Conservation (phyloP, 2,888 invertebrate species). For the Slavum lentiscoides region DNA sequence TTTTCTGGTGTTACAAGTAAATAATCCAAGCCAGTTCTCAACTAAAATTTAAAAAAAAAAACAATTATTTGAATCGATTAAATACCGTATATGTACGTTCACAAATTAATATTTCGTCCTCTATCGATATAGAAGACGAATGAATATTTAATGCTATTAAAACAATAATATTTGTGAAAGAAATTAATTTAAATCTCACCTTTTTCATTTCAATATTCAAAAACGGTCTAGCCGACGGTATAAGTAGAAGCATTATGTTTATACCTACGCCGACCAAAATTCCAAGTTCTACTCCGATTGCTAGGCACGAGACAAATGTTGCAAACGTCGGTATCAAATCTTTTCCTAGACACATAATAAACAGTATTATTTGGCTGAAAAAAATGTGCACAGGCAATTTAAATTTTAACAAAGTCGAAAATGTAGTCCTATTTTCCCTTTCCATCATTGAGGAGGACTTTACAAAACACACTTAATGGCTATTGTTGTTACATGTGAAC, state of each 20-base stretch:
- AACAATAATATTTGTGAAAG: background rate
- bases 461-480: too few species aligned
- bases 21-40: constrained; percentile 71
- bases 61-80: too few species aligned
- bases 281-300: constrained; percentile 83
- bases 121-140: too few species aligned
- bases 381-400: too few species aligned
- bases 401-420: too few species aligned
- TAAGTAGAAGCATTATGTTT: constrained; percentile 76
- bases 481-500: too few species aligned
- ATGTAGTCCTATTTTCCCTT: too few species aligned
- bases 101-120: too few species aligned
- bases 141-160: too few species aligned
- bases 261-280: constrained; percentile 80
- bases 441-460: too few species aligned
- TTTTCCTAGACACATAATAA: constrained; percentile 59
- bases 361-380: too few species aligned
- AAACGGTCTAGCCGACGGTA: constrained; percentile 79
- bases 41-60: constrained; percentile 62
- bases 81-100: too few species aligned
- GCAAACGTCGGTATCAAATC: constrained; percentile 80
- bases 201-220: constrained; percentile 73
- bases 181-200: constrained; percentile 62
- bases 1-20: constrained; percentile 78
- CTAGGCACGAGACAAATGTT: constrained; percentile 80